Base-by-base conservation (phyloP, 2,888 invertebrate genomes). In the Therioaphis trifolii region DNA sequence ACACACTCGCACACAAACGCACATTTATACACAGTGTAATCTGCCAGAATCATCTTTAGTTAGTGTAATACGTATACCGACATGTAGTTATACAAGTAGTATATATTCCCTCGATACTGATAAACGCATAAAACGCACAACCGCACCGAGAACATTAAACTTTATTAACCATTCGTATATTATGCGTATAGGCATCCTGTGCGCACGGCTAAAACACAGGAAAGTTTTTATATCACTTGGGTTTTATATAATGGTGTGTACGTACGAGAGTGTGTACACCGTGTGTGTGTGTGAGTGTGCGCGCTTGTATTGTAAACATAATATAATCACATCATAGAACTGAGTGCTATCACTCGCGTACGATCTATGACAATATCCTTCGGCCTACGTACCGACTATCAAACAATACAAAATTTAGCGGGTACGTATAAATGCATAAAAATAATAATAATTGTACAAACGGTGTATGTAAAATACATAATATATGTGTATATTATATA, bases 281-380 rank as follows among this genome's bases (percentile, higher is more conserved):
- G n/a, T n/a, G n/a, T 9, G 21, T 58, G 3, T 40, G 68, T 68
- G 12, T 40, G 21, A 14, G 40, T 4, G 18, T 7, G 24, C 29
- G 74, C 15, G 40, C 18, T 49, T 35, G 52, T 52, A 72, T 72
- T 52, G 75, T 76, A 63, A 76, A 76, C 63, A 63, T 43, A 78
- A 78, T 78, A 68, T 79, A 79, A 79, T 79, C 78, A 69, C 78
- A 68, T 79, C 78, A 79, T 79, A 68, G 78, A 40, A 40, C 49
- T 55, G n/a, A n/a, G 66, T 77, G 21, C 52, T 68, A 52, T 68
- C 78, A 18, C 24, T 68, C 35, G 78, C 52, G 35, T 68, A 78
- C 63, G 49, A 77, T 77, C 77, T 66, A 63, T n/a, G 58, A 52
- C 68, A 66, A 68, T 78, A 78, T 78, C 49, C 52, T 78, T 68